phyloP scores from a whole-genome alignment of 2,888 invertebrate species.

The Odontocerum albicorne region DNA sequence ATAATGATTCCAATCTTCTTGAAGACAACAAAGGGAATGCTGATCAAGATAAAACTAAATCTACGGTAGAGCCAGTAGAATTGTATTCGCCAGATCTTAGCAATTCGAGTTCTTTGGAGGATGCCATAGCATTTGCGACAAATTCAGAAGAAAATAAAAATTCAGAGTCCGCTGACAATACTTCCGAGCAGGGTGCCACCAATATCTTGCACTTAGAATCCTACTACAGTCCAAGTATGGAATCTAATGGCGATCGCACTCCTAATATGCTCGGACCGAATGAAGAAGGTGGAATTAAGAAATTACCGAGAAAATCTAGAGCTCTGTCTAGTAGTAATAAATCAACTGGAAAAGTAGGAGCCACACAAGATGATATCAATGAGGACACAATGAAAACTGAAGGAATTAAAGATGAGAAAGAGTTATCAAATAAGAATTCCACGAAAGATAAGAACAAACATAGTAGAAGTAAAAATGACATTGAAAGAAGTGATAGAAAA shows the following conservation, averaged over 20 bases:
- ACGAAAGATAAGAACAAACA: neutral
- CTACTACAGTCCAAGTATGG: conserved; percentile 30
- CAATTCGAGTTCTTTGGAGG: conserved; percentile 11
- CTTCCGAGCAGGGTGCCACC: neutral
- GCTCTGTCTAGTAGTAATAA: neutral
- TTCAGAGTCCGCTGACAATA: neutral
- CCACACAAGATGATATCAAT: neutral
- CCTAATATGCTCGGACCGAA: no score
- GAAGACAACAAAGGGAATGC: conserved; percentile 38
- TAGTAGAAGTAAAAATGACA: neutral
- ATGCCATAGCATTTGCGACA: conserved; percentile 9
- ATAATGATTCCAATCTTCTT: conserved; percentile 40
- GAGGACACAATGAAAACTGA: neutral
- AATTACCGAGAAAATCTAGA: no score
- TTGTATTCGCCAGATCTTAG: conserved; percentile 14
- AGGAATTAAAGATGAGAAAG: neutral
- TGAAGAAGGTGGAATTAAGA: no score
- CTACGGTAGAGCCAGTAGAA: neutral
- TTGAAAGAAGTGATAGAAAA: neutral
- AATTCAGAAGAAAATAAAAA: neutral
- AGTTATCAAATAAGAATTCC: neutral
- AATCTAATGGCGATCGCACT: conserved; percentile 26
- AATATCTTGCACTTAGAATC: conserved; percentile 8
- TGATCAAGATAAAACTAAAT: conserved; percentile 12
- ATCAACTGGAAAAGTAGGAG: neutral